Conservation (phyloP, 2,113 vertebrate genomes). For the Oreochromis aureus region DNA sequence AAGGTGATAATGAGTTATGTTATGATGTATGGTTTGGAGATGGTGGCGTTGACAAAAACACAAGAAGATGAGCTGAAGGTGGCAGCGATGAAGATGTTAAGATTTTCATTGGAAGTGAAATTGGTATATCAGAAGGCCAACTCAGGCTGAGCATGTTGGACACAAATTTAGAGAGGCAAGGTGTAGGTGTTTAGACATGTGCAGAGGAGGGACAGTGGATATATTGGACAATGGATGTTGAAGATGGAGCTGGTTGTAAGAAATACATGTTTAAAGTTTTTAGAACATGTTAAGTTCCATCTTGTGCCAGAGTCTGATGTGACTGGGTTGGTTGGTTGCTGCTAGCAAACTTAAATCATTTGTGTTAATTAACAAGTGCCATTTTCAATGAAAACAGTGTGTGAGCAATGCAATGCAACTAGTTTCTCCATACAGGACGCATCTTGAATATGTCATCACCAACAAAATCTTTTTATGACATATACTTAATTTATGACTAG, state of each 20-base stretch:
- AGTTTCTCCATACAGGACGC: background rate
- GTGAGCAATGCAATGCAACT: background rate
- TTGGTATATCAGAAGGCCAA: background rate
- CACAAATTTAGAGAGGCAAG: background rate
- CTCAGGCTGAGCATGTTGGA: background rate
- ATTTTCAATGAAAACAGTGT: background rate
- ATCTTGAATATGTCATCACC: background rate
- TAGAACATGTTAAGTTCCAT: background rate
- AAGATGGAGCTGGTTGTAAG: background rate
- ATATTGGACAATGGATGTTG: background rate
- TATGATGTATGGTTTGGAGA: background rate
- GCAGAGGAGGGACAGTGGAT: background rate
- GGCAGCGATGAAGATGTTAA: background rate
- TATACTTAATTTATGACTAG: background rate
- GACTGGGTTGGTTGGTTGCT: background rate
- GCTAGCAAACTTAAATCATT: background rate
- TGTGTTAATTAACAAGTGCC: background rate
- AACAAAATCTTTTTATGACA: background rate
- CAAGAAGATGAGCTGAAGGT: background rate
- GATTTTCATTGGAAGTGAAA: background rate
- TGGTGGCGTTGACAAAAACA: background rate
- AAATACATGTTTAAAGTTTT: background rate
- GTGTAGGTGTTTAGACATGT: background rate
- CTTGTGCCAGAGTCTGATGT: background rate
- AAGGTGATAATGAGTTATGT: background rate